A percentile compares a stretch with the other conserved stretches of the same genome.
These are phyloP conservation scores for Strigamia transsilvanica DNA, from an alignment of 2,888 invertebrate species.

Conservation along the genomic window DNA sequence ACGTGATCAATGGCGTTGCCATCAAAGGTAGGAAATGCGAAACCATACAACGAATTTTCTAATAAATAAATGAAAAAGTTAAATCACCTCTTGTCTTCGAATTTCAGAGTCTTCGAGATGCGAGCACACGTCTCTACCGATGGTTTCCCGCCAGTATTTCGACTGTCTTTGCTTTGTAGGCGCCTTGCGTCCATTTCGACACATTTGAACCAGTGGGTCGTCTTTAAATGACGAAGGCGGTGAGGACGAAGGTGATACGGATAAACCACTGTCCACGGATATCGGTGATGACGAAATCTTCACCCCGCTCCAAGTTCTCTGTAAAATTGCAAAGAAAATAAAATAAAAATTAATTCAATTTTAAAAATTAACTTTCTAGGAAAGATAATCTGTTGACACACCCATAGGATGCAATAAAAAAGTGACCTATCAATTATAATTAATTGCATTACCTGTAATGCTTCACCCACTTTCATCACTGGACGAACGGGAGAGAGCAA, in stretches of 20 bases:
- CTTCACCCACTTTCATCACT: slow-evolving; percentile 56
- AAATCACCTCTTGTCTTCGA: slow-evolving; percentile 55
- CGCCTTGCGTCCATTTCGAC: neutral
- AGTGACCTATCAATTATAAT: neutral
- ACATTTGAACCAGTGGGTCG: neutral
- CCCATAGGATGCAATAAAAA: neutral
- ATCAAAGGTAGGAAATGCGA: neutral
- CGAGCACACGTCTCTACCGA: slow-evolving; percentile 18
- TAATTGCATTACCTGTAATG: slow-evolving; percentile 53
- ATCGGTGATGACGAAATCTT: slow-evolving; percentile 52
- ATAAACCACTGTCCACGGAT: slow-evolving; percentile 6
- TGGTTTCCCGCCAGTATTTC: slow-evolving; percentile 54
- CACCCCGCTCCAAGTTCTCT: slow-evolving; percentile 57
- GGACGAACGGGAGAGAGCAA: slow-evolving; percentile 48
- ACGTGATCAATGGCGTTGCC: neutral
- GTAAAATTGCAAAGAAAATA: neutral
- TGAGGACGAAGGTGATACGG: slow-evolving; percentile 20
- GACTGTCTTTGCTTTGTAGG: slow-evolving; percentile 53
- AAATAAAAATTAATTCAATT: too few species aligned
- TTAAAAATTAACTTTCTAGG: slow-evolving; percentile 1
- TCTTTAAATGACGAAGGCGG: slow-evolving; percentile 29
- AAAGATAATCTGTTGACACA: slow-evolving; percentile 10
- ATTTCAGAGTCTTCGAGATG: slow-evolving; percentile 53
- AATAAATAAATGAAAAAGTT: neutral
- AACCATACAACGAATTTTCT: neutral